Evolutionary conservation across 2,113 vertebrate species (phyloP).

Genomic region (Pseudorectes ferrugineus): DNA sequence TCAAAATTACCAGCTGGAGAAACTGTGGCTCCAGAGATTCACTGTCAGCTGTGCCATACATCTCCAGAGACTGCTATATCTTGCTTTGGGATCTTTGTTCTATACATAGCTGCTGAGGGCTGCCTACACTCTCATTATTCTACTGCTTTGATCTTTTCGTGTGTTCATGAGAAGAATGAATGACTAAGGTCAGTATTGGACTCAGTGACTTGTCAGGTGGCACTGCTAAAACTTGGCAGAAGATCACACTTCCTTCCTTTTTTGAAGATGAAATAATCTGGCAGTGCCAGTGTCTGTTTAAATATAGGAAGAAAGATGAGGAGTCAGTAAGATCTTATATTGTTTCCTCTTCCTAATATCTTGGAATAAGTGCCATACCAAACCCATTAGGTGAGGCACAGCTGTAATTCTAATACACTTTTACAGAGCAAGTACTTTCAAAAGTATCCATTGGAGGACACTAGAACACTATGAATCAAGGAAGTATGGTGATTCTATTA

Average conservation of each 20-base stretch:
- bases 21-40: neutral
- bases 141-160: neutral
- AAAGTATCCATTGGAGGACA: slow-evolving; percentile 76
- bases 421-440: slow-evolving; percentile 50
- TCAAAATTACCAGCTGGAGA: slow-evolving; percentile 16
- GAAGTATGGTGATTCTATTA: neutral
- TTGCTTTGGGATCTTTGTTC: neutral
- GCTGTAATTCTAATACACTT: neutral
- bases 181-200: neutral
- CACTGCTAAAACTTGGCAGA: neutral
- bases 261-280: neutral
- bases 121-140: neutral
- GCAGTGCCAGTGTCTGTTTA: neutral
- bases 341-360: neutral
- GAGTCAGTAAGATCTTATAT: neutral
- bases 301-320: neutral
- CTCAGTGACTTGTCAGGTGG: neutral
- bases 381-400: neutral
- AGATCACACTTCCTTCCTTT: neutral
- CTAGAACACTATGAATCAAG: slow-evolving; percentile 68
- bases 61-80: neutral
- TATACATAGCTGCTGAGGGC: neutral
- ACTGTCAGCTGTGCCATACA: neutral
- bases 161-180: neutral
- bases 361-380: neutral